A percentile compares a stretch with the other conserved stretches of the same genome.
Evolutionary conservation across 2,797 vertebrate genomes (phyloP).

Genomic region (Alauda arvensis): DNA sequence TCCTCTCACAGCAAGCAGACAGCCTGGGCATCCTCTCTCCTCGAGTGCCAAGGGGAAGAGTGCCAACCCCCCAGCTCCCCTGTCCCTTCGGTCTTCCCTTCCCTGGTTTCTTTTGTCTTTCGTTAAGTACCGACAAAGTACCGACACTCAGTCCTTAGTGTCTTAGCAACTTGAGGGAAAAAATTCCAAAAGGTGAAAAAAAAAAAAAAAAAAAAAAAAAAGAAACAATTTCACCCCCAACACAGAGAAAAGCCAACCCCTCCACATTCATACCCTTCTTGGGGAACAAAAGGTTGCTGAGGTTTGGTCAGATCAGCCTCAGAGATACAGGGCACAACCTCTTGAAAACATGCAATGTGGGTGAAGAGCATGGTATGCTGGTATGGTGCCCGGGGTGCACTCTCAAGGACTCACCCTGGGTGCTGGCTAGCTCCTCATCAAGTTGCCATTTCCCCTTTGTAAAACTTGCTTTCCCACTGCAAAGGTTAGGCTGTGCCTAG

Average conservation of each 20-base stretch:
- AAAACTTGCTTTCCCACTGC: neutral
- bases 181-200: too few relatives aligned
- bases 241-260: neutral
- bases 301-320: neutral
- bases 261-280: neutral
- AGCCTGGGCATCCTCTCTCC: too few relatives aligned
- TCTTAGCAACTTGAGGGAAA: too few relatives aligned
- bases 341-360: neutral
- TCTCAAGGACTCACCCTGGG: neutral
- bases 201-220: too few relatives aligned
- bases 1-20: too few relatives aligned
- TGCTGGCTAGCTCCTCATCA: neutral
- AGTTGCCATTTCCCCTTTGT: neutral
- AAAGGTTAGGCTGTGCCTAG: neutral
- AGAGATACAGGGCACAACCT: neutral
- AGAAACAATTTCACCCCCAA: too few relatives aligned
- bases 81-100: too few relatives aligned
- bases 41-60: too few relatives aligned
- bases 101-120: too few relatives aligned
- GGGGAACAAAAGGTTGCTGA: neutral
- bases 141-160: too few relatives aligned
- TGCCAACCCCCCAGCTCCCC: too few relatives aligned
- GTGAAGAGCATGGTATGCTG: neutral
- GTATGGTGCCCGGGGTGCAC: neutral
- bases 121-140: too few relatives aligned